Base-by-base conservation (phyloP, 2,113 vertebrate species). In the Mionectes macconnelli region DNA sequence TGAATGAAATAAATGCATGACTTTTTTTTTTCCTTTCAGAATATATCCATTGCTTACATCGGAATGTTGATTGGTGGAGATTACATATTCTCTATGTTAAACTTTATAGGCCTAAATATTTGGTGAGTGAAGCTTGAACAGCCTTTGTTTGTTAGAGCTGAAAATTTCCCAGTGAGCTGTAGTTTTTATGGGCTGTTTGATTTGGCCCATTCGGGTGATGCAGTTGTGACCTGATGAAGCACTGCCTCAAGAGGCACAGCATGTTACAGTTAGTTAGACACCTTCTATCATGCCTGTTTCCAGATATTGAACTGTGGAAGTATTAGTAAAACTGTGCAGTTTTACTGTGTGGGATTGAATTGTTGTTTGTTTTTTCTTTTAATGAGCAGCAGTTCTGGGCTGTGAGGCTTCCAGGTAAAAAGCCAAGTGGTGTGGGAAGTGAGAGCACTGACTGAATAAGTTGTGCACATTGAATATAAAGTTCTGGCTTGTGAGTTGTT, bases 21-120 rank as follows among this genome's bases (percentile, higher is more conserved):
- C 21, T 91, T 94, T 87, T 95, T 21, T 27, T 14, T 78, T 96
- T 95, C 87, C 62, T 96, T 96, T 59, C 97, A 99, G 99, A 99
- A 99, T 92, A 97, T 99, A 64, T 99, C 98, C 19, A 95, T 99
- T 8, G 98, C 98, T 81, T 99, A 99, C 90, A 98, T 99, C 5
- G 99, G 99, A 37, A 99, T 99, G 96, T 98, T 99, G 83, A 66
- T 99, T 49, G 99, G 99, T 55, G 99, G 99, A 96, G 99, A 99
- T 96, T 99, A 99, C 73, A 57, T 98, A 75, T 99, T 99, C 94
- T 99, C 99, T 5, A 68, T 98, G 97, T 96, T 98, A 72, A 99
- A 99, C 96, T 99, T 99, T 72, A 59, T 99, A 27, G 99, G 99
- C 22, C 97, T 99, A 96, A 99, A 98, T 96, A 99, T 99, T 97